Evolutionary conservation across 2,113 vertebrate genomes (phyloP), one percentile per base, ranked within the genome.

Genomic region (Kryptolebias marmoratus): DNA sequence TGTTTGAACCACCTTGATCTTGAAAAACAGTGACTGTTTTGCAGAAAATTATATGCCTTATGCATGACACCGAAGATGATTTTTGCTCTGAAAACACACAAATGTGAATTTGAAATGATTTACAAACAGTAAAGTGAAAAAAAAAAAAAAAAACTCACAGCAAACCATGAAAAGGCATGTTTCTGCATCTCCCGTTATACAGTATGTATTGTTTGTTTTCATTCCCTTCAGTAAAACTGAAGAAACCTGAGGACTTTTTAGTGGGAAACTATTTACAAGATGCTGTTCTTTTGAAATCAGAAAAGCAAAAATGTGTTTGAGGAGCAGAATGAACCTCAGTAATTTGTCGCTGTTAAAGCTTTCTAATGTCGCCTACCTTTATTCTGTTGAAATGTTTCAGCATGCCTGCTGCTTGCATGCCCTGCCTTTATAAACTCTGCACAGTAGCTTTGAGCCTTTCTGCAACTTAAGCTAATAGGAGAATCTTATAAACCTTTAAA

Each of bases 391-490:
- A 72, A 28, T 68, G 45, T 67, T 71, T 79, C 10, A 62, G 90
- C 90, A 91, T 90, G 85, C 83, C 65, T 81, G 69, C 72, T 85
- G 81, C 69, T 91, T 88, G 92, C 90, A 93, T 91, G 92, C 79
- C 77, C 52, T 85, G 84, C 87, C 87, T 91, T 91, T 80, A 87
- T 83, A 47, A 88, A 68, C 62, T 81, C 72, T 74, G 73, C 80
- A 83, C 83, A 81, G 61, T 80, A 88, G 69, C 69, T 67, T 56
- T 49, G 27, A 82, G 74, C 76, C 78, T 88, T 88, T 85, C 30
- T 71, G 72, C 68, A 79, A 68, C 77, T 74, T 22, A 83, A 68
- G 54, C 80, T 79, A 47, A 54, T 45, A 58, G 66, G 65, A 39
- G 63, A 80, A 66, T 69, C 77, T 64, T 81, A 57, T 85, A 73